phyloP scores from a whole-genome alignment of 2,797 vertebrate genomes.

The Amphiprion clarkii region DNA sequence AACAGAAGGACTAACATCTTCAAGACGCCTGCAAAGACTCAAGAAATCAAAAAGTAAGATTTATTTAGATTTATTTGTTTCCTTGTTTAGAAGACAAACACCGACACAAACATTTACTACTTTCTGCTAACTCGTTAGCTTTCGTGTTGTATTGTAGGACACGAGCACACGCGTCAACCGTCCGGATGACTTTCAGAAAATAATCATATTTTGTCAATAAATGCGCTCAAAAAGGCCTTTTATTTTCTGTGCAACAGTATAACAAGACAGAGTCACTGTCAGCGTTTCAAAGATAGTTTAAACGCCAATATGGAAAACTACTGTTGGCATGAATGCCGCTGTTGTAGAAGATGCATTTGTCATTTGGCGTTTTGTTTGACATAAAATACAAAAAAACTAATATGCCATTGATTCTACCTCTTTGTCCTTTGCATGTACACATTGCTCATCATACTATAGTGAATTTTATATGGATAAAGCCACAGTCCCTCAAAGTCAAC shows the following conservation, averaged over 20 bases:
- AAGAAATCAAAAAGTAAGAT: conserved; percentile 35
- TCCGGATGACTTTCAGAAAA: too few species aligned
- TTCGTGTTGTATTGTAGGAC: neutral
- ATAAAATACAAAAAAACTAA: neutral
- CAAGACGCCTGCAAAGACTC: neutral
- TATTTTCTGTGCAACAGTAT: too few species aligned
- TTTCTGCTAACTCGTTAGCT: neutral
- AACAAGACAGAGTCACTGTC: too few species aligned
- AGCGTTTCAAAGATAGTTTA: too few species aligned
- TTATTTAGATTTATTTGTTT: neutral
- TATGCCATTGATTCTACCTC: neutral
- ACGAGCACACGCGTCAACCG: neutral
- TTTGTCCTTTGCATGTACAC: neutral
- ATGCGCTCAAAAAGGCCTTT: too few species aligned
- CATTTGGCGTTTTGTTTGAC: too few species aligned
- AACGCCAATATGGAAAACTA: too few species aligned
- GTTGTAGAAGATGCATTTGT: too few species aligned
- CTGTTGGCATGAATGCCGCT: too few species aligned
- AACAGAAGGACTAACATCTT: neutral
- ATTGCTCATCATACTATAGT: neutral
- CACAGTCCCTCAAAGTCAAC: neutral
- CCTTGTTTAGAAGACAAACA: conserved; percentile 7
- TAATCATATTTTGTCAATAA: too few species aligned
- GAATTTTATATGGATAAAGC: neutral
- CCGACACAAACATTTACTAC: neutral